Evolutionary conservation across 2,113 vertebrate genomes (phyloP), one percentile per base, ranked within the genome.

Genomic region (Perca schrenkii): DNA sequence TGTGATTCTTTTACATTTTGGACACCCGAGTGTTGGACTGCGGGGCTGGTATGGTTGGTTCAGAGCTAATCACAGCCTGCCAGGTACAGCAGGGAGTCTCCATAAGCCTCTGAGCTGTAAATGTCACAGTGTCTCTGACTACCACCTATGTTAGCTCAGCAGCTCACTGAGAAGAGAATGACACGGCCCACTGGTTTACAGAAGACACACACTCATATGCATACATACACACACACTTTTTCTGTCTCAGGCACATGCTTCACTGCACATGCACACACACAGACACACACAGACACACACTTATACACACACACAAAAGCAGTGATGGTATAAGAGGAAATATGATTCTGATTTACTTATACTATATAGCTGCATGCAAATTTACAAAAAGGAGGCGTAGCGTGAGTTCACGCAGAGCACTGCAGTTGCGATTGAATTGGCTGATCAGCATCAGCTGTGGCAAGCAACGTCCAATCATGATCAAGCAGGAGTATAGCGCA

Each of bases 51-150:
- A 49, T 58, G 52, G 50, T 65, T 87, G 50, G 22, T n/a, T 25
- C 14, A 60, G 63, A 86, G 82, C 87, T 85, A 91, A 90, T 91
- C 91, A 83, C 79, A 67, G n/a, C 56, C 83, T 74, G 68, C 56
- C 79, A 86, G 83, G 78, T 78, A 73, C 78, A 90, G 86, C 79
- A 46, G 83, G 71, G 64, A 69, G 69, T 74, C 79, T 82, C 76
- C 74, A 43, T 80, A 76, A 90, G 88, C 88, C 73, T 86, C 70
- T 73, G 57, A 86, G 78, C 80, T 84, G 65, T 75, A 87, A 91
- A 92, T 93, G 92, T 92, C 84, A 91, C 68, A 25, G 74, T 46
- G 36, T 75, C 85, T 86, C 82, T 47, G 70, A 81, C 68, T 66
- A 21, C 28, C 77, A 91, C 92, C 91, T 85, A 71, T 81, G 88